Percentiles rank a stretch among this genome's conserved stretches.
phyloP scores from a whole-genome alignment of 2,888 invertebrate species.

The Cancer borealis region DNA sequence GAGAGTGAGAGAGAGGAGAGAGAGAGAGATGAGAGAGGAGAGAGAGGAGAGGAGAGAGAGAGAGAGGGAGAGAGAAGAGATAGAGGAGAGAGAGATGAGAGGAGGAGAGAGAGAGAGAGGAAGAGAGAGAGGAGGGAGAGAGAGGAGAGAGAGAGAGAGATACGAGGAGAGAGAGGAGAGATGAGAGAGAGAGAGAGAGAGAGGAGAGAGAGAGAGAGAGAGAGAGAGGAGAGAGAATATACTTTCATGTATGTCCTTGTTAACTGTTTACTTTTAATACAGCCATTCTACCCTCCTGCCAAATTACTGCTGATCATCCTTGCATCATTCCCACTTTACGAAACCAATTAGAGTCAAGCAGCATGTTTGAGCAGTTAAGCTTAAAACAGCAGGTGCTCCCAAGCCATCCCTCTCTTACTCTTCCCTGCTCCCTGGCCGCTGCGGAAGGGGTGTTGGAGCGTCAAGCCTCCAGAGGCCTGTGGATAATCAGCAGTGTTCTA shows the following conservation, averaged over 20 bases:
- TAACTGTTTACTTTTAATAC: neutral
- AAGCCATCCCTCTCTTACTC: neutral
- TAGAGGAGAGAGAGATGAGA: too few species aligned
- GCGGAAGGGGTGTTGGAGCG: neutral
- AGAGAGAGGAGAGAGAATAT: too few species aligned
- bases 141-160: too few species aligned
- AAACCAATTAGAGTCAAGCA: neutral
- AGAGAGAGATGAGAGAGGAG: too few species aligned
- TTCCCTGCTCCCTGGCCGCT: neutral
- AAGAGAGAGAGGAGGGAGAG: too few species aligned
- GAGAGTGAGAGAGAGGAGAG: too few species aligned
- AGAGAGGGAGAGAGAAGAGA: too few species aligned
- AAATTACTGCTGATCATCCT: neutral
- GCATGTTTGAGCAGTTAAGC: neutral
- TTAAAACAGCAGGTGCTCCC: neutral
- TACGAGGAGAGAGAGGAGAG: too few species aligned
- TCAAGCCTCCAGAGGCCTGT: conserved; percentile 11
- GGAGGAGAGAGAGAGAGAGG: too few species aligned
- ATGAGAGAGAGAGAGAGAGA: too few species aligned
- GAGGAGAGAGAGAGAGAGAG: too few species aligned
- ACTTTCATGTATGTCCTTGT: neutral
- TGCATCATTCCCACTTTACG: neutral
- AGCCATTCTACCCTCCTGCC: neutral
- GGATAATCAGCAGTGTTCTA: neutral
- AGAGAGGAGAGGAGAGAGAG: too few species aligned